A percentile compares a stretch with the other conserved stretches of the same genome.
Conservation (phyloP, 2,888 invertebrate species). For the Andrena bucephala region DNA sequence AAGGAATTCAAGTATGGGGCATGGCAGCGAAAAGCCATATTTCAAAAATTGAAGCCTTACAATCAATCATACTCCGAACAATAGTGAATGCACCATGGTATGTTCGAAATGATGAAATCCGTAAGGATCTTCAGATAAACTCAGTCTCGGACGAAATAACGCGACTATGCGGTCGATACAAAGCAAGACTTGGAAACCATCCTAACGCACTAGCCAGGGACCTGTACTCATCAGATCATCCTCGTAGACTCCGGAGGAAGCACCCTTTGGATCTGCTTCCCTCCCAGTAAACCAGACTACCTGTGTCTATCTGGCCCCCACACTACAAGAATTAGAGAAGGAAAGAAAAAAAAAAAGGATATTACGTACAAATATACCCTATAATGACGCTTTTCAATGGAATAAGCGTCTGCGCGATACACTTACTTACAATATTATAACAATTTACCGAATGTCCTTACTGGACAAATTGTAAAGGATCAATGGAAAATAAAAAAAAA, state of each 20-base stretch:
- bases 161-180: neutral
- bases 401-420: too few species aligned
- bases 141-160: neutral
- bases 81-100: neutral
- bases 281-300: neutral
- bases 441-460: too few species aligned
- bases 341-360: too few species aligned
- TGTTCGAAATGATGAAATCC: conserved; percentile 16
- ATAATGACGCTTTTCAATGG: too few species aligned
- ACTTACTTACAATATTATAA: too few species aligned
- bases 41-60: neutral
- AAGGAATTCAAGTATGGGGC: neutral
- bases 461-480: too few species aligned
- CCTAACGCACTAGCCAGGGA: neutral
- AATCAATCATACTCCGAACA: neutral
- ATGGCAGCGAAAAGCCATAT: neutral
- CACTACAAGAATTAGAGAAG: too few species aligned
- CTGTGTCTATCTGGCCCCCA: too few species aligned
- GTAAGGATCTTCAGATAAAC: neutral
- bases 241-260: conserved; percentile 11
- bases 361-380: too few species aligned
- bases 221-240: neutral
- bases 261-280: neutral
- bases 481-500: too few species aligned
- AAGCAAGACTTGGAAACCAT: neutral